Percentiles rank a stretch among this genome's conserved stretches.
Evolutionary conservation across 2,113 vertebrate genomes (phyloP).

Genomic region (Cyrtonyx montezumae): DNA sequence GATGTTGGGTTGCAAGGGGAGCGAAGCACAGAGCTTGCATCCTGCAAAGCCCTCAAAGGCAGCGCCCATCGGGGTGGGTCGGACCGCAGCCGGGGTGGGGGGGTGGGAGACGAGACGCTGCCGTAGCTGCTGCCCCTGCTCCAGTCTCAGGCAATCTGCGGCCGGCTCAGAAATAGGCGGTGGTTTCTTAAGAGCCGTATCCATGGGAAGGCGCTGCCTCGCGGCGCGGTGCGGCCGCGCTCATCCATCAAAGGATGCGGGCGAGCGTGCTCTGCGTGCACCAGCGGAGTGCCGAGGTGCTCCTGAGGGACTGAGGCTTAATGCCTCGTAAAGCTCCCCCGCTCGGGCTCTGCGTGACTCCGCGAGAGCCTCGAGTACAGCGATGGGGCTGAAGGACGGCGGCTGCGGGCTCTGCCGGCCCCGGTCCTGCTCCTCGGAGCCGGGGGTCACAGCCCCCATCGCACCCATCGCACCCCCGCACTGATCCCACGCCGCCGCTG

Average conservation of each 20-base stretch:
- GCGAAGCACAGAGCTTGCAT: not conserved
- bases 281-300: not conserved
- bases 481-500: not conserved
- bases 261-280: not conserved
- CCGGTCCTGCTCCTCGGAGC: not conserved
- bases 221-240: not conserved
- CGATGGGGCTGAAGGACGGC: not conserved
- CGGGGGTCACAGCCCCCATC: fast-evolving
- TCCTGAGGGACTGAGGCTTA: not conserved
- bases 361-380: not conserved
- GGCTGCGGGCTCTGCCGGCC: not conserved
- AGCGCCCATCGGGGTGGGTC: not conserved
- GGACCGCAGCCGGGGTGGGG: fast-evolving
- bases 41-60: not conserved
- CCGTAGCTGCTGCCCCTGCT: not conserved
- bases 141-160: not conserved
- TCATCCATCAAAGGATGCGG: conserved; percentile 5
- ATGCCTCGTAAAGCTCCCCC: not conserved
- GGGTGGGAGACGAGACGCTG: not conserved
- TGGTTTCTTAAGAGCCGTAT: conserved; percentile 38
- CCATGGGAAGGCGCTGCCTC: conserved; percentile 21
- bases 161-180: conserved; percentile 21
- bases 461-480: fast-evolving
- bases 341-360: not conserved
- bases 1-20: not conserved